These are phyloP conservation scores for Adineta ricciae DNA, from an alignment of 2,888 invertebrate species.

Conservation along the genomic window DNA sequence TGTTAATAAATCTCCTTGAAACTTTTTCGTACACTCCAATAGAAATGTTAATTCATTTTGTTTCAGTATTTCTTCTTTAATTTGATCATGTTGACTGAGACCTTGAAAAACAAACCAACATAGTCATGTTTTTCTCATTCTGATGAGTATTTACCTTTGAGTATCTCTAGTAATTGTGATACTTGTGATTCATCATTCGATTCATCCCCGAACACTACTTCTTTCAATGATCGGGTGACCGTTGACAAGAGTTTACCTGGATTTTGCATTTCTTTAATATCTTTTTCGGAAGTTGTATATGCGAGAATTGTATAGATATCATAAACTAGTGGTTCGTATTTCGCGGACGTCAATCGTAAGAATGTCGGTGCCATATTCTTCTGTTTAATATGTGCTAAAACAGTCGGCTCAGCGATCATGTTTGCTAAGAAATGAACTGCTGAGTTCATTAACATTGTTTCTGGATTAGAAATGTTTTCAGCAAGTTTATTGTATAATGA, in stretches of 20 bases:
- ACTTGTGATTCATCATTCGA: background rate
- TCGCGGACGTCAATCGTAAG: background rate
- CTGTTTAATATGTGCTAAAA: background rate
- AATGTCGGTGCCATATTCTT: background rate
- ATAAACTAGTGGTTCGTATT: background rate
- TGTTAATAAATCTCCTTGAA: background rate
- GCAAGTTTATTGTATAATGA: background rate
- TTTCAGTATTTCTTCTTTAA: background rate
- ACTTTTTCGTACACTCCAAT: background rate
- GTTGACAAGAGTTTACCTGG: background rate
- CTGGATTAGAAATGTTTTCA: background rate
- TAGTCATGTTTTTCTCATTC: too few species aligned
- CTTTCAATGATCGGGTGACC: background rate
- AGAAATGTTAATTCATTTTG: background rate
- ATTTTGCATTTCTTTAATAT: background rate
- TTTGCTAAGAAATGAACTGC: background rate
- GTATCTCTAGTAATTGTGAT: background rate
- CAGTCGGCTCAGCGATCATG: background rate
- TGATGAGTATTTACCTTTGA: background rate
- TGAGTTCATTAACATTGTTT: background rate
- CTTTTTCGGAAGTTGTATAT: background rate
- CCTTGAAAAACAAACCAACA: background rate
- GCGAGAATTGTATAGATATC: background rate
- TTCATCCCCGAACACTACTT: background rate
- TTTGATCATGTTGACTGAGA: background rate